phyloP scores from a whole-genome alignment of 1,140 invertebrate species.

The Calephelis nemesis region DNA sequence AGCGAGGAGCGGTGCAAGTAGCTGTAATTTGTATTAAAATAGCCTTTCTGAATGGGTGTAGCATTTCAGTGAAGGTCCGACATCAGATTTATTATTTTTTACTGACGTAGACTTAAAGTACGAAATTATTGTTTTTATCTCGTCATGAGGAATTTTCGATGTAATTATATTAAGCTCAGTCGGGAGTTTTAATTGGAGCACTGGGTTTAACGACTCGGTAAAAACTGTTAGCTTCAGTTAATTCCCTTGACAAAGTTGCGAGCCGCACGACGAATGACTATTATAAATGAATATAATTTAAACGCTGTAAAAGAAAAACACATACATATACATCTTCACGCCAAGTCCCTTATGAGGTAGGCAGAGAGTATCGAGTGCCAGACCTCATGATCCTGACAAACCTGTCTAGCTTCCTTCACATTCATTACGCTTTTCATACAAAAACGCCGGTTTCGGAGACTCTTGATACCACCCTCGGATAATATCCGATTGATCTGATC shows the following conservation, averaged over 20 bases:
- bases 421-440: no score
- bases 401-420: no score
- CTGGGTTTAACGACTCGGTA: constrained; percentile 62
- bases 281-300: constrained; percentile 4
- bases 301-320: not conserved
- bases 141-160: constrained; percentile 69
- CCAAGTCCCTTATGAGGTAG: no score
- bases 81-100: constrained; percentile 77
- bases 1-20: constrained; percentile 70
- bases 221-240: constrained; percentile 55
- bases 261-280: constrained; percentile 15
- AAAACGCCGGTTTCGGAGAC: no score
- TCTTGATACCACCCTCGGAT: no score
- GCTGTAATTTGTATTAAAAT: constrained; percentile 78
- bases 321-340: no score
- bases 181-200: constrained; percentile 73
- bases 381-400: no score
- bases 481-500: no score
- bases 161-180: constrained; percentile 75
- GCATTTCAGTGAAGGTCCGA: constrained; percentile 62
- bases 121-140: constrained; percentile 79
- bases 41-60: constrained; percentile 73
- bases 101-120: constrained; percentile 64
- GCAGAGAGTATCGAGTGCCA: no score
- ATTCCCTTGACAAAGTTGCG: constrained; percentile 39